A percentile compares a stretch with the other conserved stretches of the same genome.
Conservation (phyloP, 2,888 invertebrate genomes). For the Macropis europaea region DNA sequence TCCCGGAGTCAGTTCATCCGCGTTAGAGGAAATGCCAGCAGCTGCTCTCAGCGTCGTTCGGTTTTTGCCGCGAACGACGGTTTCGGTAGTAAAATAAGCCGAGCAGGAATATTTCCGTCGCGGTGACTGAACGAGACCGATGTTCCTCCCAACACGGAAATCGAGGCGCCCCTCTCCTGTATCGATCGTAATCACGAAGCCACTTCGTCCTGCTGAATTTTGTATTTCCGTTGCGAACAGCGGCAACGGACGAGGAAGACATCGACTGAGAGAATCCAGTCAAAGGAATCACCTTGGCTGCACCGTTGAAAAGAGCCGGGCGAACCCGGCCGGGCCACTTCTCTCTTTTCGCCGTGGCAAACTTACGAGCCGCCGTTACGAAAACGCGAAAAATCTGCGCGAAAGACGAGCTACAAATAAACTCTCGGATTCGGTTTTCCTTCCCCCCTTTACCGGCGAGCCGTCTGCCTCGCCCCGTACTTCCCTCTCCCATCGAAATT, state of each 20-base stretch:
- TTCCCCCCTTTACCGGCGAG: neutral
- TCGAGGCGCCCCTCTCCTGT: conserved; percentile 29
- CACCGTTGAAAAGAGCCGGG: conserved; percentile 40
- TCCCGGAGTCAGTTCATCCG: too few relatives aligned
- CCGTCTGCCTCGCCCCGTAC: neutral
- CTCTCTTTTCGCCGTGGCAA: conserved; percentile 24
- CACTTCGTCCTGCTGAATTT: conserved; percentile 52
- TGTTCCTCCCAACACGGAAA: conserved; percentile 32
- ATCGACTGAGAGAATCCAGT: conserved; percentile 45
- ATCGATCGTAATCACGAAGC: conserved; percentile 46
- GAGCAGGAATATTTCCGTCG: conserved; percentile 52
- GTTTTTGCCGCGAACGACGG: conserved; percentile 9
- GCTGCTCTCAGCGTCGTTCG: neutral
- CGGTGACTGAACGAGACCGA: conserved; percentile 28
- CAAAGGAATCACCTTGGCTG: conserved; percentile 49
- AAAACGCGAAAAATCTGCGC: conserved; percentile 31
- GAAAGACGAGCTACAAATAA: conserved; percentile 30
- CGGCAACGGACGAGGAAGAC: conserved; percentile 16
- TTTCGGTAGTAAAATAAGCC: conserved; percentile 38
- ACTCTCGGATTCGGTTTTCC: conserved; percentile 27
- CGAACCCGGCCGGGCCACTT: conserved; percentile 48
- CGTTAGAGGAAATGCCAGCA: neutral
- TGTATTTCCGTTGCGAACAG: conserved; percentile 53
- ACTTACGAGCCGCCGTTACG: conserved; percentile 32
- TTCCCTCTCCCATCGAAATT: neutral